Evolutionary conservation across 2,113 vertebrate genomes (phyloP), one percentile per base, ranked within the genome.

Genomic region (Lagenorhynchus albirostris): DNA sequence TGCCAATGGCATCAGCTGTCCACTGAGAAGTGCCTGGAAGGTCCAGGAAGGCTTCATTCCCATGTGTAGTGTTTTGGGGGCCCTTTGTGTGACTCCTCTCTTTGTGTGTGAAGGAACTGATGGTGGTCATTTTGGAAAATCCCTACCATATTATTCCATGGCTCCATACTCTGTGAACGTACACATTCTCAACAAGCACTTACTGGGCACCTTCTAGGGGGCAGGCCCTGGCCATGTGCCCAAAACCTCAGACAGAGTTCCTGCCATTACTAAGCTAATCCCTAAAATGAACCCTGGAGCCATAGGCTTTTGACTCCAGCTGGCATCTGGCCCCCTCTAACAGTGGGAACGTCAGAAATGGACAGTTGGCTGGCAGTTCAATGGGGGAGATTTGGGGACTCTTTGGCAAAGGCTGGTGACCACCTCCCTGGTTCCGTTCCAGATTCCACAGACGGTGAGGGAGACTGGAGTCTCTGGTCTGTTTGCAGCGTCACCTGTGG

Each of bases 391-490:
- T 36, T 26, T 60, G 80, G 71, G 47, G 36, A 77, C 60, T 91
- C 70, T 89, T 31, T 31, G 70, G 82, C 26, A 0, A 4, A 88
- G 17, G 87, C n/a, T 73, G 58, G 36, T 97, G 90, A 97, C 76
- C 38, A 0, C 53, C 73, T 96, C 92, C 98, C 96, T 97, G 84
- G 96, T 92, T 71, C n/a, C 80, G 77, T 31, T 95, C 4, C 98
- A 99, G 99, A 99, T 98, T 99, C 99, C 60, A 98, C 99, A 20
- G 99, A 99, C 0, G 99, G 99, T 0, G 99, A 99, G 82, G 99
- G 99, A 7, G 99, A 99, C 98, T 99, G 99, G 99, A 99, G 99
- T 96, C 97, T 98, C 4, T 99, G 99, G 99, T 99, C 99, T 18
- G 97, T 98, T 2, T 99, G 99, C 96, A 99, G 99, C 0, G 99